Evolutionary conservation across 1,140 invertebrate species (phyloP), one percentile per base, ranked within the genome.

Genomic region (Prorops nasuta): DNA sequence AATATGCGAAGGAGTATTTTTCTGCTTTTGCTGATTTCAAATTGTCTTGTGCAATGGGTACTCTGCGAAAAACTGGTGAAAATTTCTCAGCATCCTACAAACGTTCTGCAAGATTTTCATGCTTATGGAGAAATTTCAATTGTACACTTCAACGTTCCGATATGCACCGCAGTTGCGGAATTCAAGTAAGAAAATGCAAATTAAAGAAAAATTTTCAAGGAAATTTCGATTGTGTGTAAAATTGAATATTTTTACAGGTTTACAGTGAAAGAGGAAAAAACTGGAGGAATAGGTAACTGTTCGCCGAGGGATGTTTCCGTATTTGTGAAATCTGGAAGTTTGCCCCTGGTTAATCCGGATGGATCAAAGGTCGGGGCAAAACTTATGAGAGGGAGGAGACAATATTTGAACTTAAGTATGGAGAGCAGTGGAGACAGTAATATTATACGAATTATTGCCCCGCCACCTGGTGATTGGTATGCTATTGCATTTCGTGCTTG

Each of bases 391-490:
- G 66, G 79, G 9, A 71, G 79, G 22, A 71, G 77, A 51, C 50
- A 66, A 49, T 63, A 66, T 61, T 60, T 72, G 53, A 53, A 55
- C 49, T 53, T 78, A 16, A 71, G 79, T 40, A 79, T 81, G 59
- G 64, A 63, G 31, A 84, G 77, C 44, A 69, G 80, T 63, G 80
- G 77, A 32, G 68, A 64, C 42, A 71, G 78, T 56, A 71, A 79
- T 31, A 74, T 71, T 49, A 74, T 85, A 24, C 79, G 74, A 50
- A 77, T 86, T 12, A 74, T 79, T 12, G 81, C 82, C 36, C 90
- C 90, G 0, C 71, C 82, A 8, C 81, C 88, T 0, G 90, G 90
- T 2, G 84, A 85, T 58, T 93, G 90, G 88, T 92, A 86, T 75
- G 86, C 84, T 1, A 81, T 88, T 21, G 86, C 86, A 4, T 91